These are phyloP conservation scores for Dromius quadrimaculatus DNA, from an alignment of 2,888 invertebrate species.

Conservation along the genomic window DNA sequence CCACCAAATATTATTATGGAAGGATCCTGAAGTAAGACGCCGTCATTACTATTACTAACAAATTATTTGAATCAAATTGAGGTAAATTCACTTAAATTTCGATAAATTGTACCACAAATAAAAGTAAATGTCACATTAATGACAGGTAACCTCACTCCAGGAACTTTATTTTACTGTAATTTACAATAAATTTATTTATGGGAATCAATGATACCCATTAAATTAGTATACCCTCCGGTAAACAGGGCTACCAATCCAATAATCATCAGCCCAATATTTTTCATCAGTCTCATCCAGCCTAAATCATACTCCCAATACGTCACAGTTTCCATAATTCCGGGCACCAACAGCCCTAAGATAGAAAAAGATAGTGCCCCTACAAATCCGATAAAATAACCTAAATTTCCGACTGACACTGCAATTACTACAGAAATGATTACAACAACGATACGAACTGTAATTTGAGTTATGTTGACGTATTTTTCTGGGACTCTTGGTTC, in stretches of 20 bases:
- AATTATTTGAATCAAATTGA: too few relatives aligned
- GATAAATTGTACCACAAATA: too few relatives aligned
- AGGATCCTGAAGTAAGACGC: too few relatives aligned
- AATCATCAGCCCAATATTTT: constrained; percentile 73
- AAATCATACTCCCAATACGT: constrained; percentile 77
- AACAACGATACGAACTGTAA: constrained; percentile 67
- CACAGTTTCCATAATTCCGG: constrained; percentile 79
- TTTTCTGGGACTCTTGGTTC: constrained; percentile 67
- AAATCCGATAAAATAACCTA: constrained; percentile 89
- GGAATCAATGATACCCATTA: constrained; percentile 61
- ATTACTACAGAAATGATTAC: constrained; percentile 75
- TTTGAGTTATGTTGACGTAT: constrained; percentile 70
- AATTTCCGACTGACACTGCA: constrained; percentile 82
- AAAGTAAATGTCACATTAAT: too few relatives aligned
- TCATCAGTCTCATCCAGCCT: constrained; percentile 73
- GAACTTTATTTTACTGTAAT: too few relatives aligned
- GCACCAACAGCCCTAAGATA: constrained; percentile 78
- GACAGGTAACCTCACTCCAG: too few relatives aligned
- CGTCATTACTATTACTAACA: too few relatives aligned
- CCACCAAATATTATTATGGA: too few relatives aligned
- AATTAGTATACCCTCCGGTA: constrained; percentile 70
- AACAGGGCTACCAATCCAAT: constrained; percentile 77
- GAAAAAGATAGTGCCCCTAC: constrained; percentile 83
- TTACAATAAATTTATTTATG: not conserved
- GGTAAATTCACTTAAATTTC: too few relatives aligned